Percentiles rank a stretch among this genome's conserved stretches.
Evolutionary conservation across 2,797 vertebrate species (phyloP).

Genomic region (Microctenopoma steveboyesi): DNA sequence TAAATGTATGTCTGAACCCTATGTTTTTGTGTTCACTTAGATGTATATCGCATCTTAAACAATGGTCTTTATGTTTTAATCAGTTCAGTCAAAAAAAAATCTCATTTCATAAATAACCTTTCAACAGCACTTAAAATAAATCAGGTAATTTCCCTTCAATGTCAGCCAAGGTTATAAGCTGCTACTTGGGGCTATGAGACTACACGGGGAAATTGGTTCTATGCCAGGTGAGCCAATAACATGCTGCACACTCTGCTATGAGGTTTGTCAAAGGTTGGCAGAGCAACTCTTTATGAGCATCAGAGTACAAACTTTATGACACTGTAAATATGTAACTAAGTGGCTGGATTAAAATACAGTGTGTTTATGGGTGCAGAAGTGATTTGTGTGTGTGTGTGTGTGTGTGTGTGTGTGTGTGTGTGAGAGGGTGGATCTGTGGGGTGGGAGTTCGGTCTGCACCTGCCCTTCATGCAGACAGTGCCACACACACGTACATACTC

Average conservation of each 20-base stretch:
- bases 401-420: constrained; percentile 9
- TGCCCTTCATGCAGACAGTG: constrained; percentile 23
- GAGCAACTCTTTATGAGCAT: constrained; percentile 47
- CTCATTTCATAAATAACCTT: background rate
- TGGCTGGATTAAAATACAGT: constrained; percentile 12
- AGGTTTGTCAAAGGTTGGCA: constrained; percentile 68
- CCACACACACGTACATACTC: constrained; percentile 46
- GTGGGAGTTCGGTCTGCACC: constrained; percentile 31
- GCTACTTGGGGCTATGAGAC: constrained; percentile 1
- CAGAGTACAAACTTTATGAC: constrained; percentile 59
- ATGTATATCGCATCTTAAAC: background rate
- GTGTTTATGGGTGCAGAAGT: constrained; percentile 26
- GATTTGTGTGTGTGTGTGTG: constrained; percentile 15
- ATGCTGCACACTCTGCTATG: background rate
- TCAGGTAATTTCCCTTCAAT: constrained; percentile 5
- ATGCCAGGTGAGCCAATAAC: background rate
- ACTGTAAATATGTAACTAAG: constrained; percentile 61
- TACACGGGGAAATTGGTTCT: background rate
- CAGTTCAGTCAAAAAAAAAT: background rate
- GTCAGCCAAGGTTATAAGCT: constrained; percentile 45
- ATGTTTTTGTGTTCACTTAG: constrained; percentile 3
- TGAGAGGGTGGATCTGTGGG: constrained; percentile 42
- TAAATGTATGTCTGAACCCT: constrained; percentile 66
- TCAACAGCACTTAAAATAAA: background rate
- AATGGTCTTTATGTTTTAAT: background rate